phyloP scores from a whole-genome alignment of 1,140 invertebrate species.

The Drosophila ironensis region DNA sequence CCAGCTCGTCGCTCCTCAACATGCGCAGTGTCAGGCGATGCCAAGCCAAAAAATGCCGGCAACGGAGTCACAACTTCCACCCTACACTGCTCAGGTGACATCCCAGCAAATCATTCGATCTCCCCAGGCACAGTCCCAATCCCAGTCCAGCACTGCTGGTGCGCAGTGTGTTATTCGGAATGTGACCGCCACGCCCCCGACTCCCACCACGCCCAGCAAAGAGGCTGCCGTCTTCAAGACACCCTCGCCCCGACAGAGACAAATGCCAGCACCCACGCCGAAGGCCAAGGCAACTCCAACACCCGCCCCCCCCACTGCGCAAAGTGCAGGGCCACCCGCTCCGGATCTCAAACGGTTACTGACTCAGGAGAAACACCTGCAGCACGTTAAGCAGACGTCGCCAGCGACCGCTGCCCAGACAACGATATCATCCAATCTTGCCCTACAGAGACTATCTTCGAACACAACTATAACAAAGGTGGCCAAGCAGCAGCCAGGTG shows the following conservation, averaged over 20 bases:
- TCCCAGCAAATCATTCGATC: slow-evolving; percentile 65
- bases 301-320: background rate
- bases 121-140: too few species aligned
- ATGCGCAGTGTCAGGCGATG: background rate
- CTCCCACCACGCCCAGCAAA: slow-evolving; percentile 12
- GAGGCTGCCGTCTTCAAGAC: slow-evolving; percentile 38
- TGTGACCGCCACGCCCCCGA: slow-evolving; percentile 4
- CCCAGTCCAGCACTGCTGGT: slow-evolving; percentile 7
- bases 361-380: slow-evolving; percentile 28
- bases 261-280: slow-evolving; percentile 8
- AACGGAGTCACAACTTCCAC: slow-evolving; percentile 22
- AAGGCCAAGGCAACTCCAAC: slow-evolving; percentile 9
- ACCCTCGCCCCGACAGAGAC: slow-evolving; percentile 42
- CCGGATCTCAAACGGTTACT: slow-evolving; percentile 47
- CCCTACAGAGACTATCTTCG: slow-evolving; percentile 65
- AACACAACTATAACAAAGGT: slow-evolving; percentile 66
- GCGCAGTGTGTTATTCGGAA: slow-evolving; percentile 58
- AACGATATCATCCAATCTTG: slow-evolving; percentile 28
- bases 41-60: slow-evolving; percentile 1
- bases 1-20: slow-evolving; percentile 42
- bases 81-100: slow-evolving; percentile 43
- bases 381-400: slow-evolving; percentile 31
- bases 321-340: background rate
- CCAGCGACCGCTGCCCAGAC: background rate
- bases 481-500: slow-evolving; percentile 21